Conservation (phyloP, 2,888 invertebrate species). For the Suillia variegata region DNA sequence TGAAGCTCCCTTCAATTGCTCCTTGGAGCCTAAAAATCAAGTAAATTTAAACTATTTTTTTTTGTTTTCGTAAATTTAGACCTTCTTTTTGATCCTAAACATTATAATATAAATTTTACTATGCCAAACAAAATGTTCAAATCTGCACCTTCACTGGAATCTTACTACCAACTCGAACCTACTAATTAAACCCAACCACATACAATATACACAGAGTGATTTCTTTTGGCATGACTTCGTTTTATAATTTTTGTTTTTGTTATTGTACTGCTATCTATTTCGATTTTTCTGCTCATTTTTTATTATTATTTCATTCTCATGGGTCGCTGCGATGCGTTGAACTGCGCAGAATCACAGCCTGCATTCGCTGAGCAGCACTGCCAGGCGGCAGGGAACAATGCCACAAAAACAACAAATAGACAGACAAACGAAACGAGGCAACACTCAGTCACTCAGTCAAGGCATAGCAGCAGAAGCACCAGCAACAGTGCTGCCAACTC, state of each 20-base stretch:
- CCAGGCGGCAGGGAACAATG: neutral
- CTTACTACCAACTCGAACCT: conserved; percentile 7
- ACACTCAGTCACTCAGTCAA: neutral
- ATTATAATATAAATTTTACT: too few species aligned
- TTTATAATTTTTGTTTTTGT: too few species aligned
- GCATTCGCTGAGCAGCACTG: neutral
- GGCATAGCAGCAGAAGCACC: neutral
- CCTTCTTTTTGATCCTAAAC: too few species aligned
- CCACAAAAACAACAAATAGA: neutral
- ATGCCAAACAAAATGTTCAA: too few species aligned
- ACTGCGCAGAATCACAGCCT: conserved; percentile 48
- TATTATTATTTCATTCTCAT: too few species aligned
- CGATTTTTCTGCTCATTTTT: conserved; percentile 2
- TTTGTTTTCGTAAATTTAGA: too few species aligned
- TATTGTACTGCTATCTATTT: neutral
- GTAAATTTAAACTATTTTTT: too few species aligned
- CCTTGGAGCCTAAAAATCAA: too few species aligned
- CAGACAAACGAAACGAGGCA: neutral
- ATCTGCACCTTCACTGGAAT: neutral
- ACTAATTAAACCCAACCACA: conserved; percentile 10
- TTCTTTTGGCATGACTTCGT: conserved; percentile 3
- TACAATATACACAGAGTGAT: conserved; percentile 1
- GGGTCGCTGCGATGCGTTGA: conserved; percentile 43
- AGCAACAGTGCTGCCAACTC: conserved; percentile 11
- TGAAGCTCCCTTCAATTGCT: too few species aligned